phyloP scores from a whole-genome alignment of 2,113 vertebrate species.

The Cottus gobio region DNA sequence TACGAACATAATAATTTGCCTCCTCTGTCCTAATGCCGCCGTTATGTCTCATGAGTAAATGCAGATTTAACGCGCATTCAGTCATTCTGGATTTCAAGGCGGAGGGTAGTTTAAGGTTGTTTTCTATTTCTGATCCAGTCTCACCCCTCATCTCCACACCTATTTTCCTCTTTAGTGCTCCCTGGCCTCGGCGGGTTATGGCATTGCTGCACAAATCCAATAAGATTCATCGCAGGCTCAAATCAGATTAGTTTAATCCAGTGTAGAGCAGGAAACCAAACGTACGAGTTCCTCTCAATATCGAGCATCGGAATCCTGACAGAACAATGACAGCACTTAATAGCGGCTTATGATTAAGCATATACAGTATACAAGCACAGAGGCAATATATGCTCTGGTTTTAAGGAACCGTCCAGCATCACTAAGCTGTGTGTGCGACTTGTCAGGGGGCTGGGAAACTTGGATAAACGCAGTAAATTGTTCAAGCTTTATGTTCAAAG shows the following conservation, averaged over 20 bases:
- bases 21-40: constrained; percentile 42
- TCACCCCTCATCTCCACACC: constrained; percentile 46
- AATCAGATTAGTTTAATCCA: constrained; percentile 72
- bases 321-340: constrained; percentile 31
- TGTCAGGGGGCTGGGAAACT: constrained; percentile 1
- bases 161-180: constrained; percentile 34
- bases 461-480: constrained; percentile 3
- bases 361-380: not conserved
- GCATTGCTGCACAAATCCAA: constrained; percentile 60
- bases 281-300: constrained; percentile 32
- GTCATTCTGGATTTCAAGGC: constrained; percentile 33
- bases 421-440: not conserved
- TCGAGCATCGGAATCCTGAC: constrained; percentile 17
- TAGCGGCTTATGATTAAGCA: constrained; percentile 10
- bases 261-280: constrained; percentile 52
- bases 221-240: constrained; percentile 65
- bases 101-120: constrained; percentile 31
- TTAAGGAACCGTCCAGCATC: not conserved
- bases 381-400: constrained; percentile 7
- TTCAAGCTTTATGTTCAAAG: constrained; percentile 31
- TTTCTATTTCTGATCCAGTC: constrained; percentile 54
- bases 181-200: constrained; percentile 25
- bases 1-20: constrained; percentile 59
- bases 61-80: constrained; percentile 39
- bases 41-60: constrained; percentile 47